Conservation (phyloP, 2,113 vertebrate genomes). For the Lichenostomus cassidix region DNA sequence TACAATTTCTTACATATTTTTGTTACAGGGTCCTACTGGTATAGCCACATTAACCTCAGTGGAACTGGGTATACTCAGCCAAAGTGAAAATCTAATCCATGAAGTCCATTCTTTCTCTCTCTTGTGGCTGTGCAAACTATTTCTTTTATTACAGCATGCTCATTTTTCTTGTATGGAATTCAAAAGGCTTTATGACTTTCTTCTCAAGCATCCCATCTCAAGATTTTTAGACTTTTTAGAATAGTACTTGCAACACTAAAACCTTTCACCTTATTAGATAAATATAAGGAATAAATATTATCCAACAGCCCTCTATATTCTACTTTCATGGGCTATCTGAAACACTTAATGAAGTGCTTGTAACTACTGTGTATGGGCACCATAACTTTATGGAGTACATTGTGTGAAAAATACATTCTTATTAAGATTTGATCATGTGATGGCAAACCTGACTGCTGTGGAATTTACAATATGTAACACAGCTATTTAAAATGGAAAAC, state of each 20-base stretch:
- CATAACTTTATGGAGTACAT: background rate
- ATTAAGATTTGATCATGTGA: background rate
- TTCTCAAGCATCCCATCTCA: background rate
- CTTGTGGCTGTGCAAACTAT: background rate
- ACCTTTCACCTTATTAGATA: background rate
- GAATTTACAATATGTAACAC: background rate
- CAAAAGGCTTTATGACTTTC: background rate
- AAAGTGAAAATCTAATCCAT: background rate
- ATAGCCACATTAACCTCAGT: background rate
- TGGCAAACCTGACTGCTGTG: background rate
- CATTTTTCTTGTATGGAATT: background rate
- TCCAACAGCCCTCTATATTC: background rate
- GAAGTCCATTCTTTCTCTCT: background rate
- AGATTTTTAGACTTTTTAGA: background rate
- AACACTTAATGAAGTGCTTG: background rate
- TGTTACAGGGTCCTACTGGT: background rate
- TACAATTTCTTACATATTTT: background rate
- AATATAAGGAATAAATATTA: background rate
- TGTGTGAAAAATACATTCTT: background rate
- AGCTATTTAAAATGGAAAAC: background rate
- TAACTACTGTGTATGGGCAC: background rate
- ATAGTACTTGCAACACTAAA: background rate
- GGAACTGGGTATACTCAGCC: background rate
- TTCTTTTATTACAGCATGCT: background rate
- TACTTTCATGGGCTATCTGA: background rate